Percentiles rank a stretch among this genome's conserved stretches.
These are phyloP conservation scores for Coenonympha glycerion DNA, from an alignment of 2,888 invertebrate genomes.

Conservation along the genomic window DNA sequence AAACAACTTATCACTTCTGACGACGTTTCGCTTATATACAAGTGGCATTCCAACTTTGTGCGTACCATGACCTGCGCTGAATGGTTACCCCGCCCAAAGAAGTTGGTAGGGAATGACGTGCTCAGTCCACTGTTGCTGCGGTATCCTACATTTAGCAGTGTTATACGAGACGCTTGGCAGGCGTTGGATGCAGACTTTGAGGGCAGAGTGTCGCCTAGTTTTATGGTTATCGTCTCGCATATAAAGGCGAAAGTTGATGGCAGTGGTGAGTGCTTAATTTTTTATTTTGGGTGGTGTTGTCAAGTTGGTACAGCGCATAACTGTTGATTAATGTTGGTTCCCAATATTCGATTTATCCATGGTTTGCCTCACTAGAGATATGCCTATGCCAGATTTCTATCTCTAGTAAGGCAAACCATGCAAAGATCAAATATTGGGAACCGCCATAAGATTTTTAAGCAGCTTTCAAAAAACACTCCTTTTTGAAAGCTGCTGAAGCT, in stretches of 20 bases:
- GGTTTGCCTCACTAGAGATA: too few relatives aligned
- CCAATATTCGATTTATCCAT: too few relatives aligned
- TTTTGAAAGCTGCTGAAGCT: too few relatives aligned
- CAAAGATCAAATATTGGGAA: too few relatives aligned
- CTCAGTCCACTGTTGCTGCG: slow-evolving; percentile 73
- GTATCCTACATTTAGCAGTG: slow-evolving; percentile 74
- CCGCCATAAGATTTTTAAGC: too few relatives aligned
- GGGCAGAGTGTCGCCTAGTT: slow-evolving; percentile 70
- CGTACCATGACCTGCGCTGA: slow-evolving; percentile 75
- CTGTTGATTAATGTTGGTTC: too few relatives aligned
- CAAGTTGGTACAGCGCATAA: too few relatives aligned
- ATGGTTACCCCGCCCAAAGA: slow-evolving; percentile 74
- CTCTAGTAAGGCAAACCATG: too few relatives aligned
- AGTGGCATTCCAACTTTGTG: slow-evolving; percentile 78
- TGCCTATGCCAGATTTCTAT: too few relatives aligned
- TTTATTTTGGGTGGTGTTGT: too few relatives aligned
- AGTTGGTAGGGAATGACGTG: slow-evolving; percentile 58
- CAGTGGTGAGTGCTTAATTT: slow-evolving; percentile 42
- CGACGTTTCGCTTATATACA: slow-evolving; percentile 76
- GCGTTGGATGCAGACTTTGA: slow-evolving; percentile 74
- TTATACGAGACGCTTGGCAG: slow-evolving; percentile 70
- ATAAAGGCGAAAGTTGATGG: slow-evolving; percentile 69
- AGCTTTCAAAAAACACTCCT: too few relatives aligned
- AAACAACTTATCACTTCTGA: slow-evolving; percentile 62
- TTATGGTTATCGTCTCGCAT: slow-evolving; percentile 75